Evolutionary conservation across 2,888 invertebrate species (phyloP).

Genomic region (Chrysodeixis includens): DNA sequence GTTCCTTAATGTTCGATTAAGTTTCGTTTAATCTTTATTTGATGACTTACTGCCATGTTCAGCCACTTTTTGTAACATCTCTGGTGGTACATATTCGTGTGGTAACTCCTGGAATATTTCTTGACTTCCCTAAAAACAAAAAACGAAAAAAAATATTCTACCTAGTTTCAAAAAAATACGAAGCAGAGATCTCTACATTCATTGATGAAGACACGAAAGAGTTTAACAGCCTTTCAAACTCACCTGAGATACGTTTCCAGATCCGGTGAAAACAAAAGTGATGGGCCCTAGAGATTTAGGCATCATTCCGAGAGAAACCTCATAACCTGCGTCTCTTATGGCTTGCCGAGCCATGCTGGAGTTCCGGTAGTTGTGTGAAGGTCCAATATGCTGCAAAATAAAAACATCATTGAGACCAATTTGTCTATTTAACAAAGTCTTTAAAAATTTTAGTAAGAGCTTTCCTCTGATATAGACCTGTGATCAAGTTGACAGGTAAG

Average conservation of each 20-base stretch:
- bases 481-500: too few species aligned
- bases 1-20: too few species aligned
- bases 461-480: too few species aligned
- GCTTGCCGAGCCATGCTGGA: slow-evolving; percentile 99
- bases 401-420: slow-evolving; percentile 9
- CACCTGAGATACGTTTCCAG: slow-evolving; percentile 98
- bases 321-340: slow-evolving; percentile 99
- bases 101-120: slow-evolving; percentile 99
- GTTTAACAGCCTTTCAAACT: background rate
- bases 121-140: slow-evolving; percentile 91
- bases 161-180: too few species aligned
- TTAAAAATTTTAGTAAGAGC: too few species aligned
- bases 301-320: slow-evolving; percentile 98
- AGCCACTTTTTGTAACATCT: slow-evolving; percentile 97
- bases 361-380: slow-evolving; percentile 99
- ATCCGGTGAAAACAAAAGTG: slow-evolving; percentile 99
- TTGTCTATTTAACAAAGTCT: background rate
- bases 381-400: slow-evolving; percentile 95
- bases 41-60: slow-evolving; percentile 96
- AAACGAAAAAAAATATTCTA: too few species aligned
- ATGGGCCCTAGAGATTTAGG: slow-evolving; percentile 99
- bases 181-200: too few species aligned
- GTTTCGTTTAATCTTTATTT: background rate
- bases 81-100: slow-evolving; percentile 98
- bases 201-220: too few species aligned